Percentiles rank a stretch among this genome's conserved stretches.
Conservation (phyloP, 2,888 invertebrate genomes). For the Scaptomyza cyrtandrae region DNA sequence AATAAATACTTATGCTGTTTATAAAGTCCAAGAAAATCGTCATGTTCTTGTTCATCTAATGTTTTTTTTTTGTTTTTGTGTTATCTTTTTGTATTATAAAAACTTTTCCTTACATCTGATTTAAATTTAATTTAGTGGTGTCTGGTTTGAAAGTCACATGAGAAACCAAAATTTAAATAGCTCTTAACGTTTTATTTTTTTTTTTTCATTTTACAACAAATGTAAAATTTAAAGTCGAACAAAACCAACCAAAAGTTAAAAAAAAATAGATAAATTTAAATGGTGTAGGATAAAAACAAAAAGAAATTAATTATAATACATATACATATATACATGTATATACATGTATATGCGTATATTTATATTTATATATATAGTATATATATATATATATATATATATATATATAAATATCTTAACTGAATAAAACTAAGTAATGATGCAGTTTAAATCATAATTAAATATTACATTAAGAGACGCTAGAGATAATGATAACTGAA, state of each 20-base stretch:
- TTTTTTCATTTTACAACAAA: slow-evolving; percentile 54
- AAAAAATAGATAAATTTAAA: slow-evolving; percentile 33
- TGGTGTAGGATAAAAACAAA: slow-evolving; percentile 39
- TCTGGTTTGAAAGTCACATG: slow-evolving; percentile 65
- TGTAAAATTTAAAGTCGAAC: slow-evolving; percentile 38
- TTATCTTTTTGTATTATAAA: slow-evolving; percentile 47
- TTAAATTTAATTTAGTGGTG: slow-evolving; percentile 46
- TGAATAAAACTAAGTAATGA: slow-evolving; percentile 69
- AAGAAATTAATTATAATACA: slow-evolving; percentile 61
- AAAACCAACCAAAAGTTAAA: slow-evolving; percentile 44
- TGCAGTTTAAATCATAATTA: slow-evolving; percentile 58
- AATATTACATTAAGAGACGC: slow-evolving; percentile 49
- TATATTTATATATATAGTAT: slow-evolving; percentile 55
- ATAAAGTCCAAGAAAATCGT: slow-evolving; percentile 5
- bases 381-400: slow-evolving; percentile 58
- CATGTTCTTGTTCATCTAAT: slow-evolving; percentile 8
- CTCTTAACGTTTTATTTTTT: slow-evolving; percentile 40
- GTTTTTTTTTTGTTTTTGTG: slow-evolving; percentile 17
- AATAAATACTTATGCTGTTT: slow-evolving; percentile 16
- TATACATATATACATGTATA: slow-evolving; percentile 59
- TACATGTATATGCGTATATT: slow-evolving; percentile 35
- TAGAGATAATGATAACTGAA: slow-evolving; percentile 63
- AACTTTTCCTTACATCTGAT: slow-evolving; percentile 45
- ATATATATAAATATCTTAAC: slow-evolving; percentile 64
- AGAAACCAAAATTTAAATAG: slow-evolving; percentile 58